phyloP scores from a whole-genome alignment of 2,888 invertebrate species.

The Meteorus colon region DNA sequence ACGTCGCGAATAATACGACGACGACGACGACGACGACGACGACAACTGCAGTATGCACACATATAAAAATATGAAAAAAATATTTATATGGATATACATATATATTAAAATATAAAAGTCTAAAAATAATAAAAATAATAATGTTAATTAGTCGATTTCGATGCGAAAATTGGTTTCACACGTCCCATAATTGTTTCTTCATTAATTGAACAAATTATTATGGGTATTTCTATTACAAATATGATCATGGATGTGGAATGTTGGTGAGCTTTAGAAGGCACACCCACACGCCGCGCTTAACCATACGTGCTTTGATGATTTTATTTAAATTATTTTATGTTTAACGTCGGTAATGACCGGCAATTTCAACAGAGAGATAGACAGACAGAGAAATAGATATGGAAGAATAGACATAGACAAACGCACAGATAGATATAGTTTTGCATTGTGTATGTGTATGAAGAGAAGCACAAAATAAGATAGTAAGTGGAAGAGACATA shows the following conservation, averaged over 20 bases:
- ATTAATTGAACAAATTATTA: conserved; percentile 43
- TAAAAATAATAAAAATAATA: conserved; percentile 17
- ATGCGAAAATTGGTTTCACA: conserved; percentile 40
- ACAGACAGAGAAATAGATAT: conserved; percentile 17
- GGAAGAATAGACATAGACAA: background rate
- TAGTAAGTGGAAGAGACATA: conserved; percentile 19
- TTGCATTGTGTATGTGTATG: conserved; percentile 35
- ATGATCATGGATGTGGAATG: conserved; percentile 30
- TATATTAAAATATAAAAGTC: background rate
- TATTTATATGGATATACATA: conserved; percentile 4
- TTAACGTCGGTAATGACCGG: conserved; percentile 26
- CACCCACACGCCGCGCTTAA: conserved; percentile 67
- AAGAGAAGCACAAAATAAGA: conserved; percentile 33
- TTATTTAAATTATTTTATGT: conserved; percentile 23
- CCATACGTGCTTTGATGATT: conserved; percentile 61
- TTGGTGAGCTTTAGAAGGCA: conserved; percentile 58
- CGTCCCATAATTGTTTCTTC: conserved; percentile 40
- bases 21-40: background rate
- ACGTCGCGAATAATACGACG: background rate
- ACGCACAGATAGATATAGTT: conserved; percentile 10
- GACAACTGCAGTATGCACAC: conserved; percentile 25
- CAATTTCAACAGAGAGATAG: conserved; percentile 18
- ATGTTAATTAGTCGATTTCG: conserved; percentile 29
- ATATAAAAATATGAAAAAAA: conserved; percentile 8
- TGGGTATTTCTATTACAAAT: conserved; percentile 25